Conservation (phyloP, 2,888 invertebrate species). For the Mesorhabditis spiculigera region DNA sequence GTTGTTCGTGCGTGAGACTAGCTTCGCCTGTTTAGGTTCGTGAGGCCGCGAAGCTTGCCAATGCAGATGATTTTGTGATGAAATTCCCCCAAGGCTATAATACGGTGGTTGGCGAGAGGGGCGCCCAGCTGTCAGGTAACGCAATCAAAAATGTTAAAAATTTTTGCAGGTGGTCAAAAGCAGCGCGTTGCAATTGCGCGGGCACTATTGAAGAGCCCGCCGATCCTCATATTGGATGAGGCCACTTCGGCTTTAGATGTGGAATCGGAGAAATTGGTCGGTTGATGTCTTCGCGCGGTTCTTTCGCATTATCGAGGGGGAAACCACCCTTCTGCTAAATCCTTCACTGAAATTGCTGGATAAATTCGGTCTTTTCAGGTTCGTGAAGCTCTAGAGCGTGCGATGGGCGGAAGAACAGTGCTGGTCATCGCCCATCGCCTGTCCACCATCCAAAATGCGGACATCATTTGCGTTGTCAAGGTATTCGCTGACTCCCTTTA, state of each 20-base stretch:
- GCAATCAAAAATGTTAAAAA: background rate
- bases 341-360: too few relatives aligned
- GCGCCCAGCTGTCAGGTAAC: constrained; percentile 31
- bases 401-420: constrained; percentile 78
- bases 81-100: constrained; percentile 77
- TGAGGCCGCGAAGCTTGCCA: constrained; percentile 79
- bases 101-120: constrained; percentile 72
- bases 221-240: constrained; percentile 78
- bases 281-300: background rate
- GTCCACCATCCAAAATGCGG: constrained; percentile 85
- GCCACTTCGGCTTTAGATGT: constrained; percentile 81
- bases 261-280: constrained; percentile 46
- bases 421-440: constrained; percentile 90
- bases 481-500: constrained; percentile 75
- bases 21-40: constrained; percentile 61
- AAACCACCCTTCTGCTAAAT: too few relatives aligned
- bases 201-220: constrained; percentile 71
- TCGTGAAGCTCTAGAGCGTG: constrained; percentile 75
- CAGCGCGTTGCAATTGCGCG: constrained; percentile 88
- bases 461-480: constrained; percentile 83
- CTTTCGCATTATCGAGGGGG: background rate
- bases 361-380: constrained; percentile 19
- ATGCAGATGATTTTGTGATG: constrained; percentile 84
- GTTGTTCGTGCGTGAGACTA: background rate
- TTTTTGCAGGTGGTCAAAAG: constrained; percentile 66